Evolutionary conservation across 2,888 invertebrate genomes (phyloP), one percentile per base, ranked within the genome.

Genomic region (Drosophila neonasuta): DNA sequence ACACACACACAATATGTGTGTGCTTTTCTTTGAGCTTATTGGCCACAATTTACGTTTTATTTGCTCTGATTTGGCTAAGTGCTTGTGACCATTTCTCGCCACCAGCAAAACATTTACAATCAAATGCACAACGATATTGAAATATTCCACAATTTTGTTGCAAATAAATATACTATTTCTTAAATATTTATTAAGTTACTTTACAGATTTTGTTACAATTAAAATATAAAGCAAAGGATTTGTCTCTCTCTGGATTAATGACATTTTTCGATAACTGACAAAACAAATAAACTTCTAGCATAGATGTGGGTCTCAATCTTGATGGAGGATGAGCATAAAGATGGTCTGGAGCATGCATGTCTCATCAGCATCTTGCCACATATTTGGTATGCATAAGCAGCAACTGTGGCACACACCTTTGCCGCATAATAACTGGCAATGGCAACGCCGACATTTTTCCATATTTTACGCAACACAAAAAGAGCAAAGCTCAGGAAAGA

Each of bases 371-470:
- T 8, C 6, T 5, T 63, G 68, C 64, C 68, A 69, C 76, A 74
- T 63, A 74, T 81, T 81, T 81, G 81, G 81, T 86, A 86, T 81
- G 86, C 80, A 81, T 81, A 84, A 84, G 85, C 68, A 80, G 86
- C 57, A 57, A 71, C 62, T 67, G 65, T 72, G 70, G 73, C 71
- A 79, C 73, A 82, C 86, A 24, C 24, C 24, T 83, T 83, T 67
- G 56, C 61, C 60, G 54, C 71, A 80, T 64, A 80, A 71, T 77
- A 74, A 56, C 62, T 63, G 57, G 59, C 69, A 17, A 52, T 63
- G 57, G 59, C 69, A 30, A 52, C 50, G 51, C 51, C 55, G 75
- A 85, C 55, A 79, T 77, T 82, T 81, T 87, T 77, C 72, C 87
- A 85, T 87, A 87, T 85, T 83, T 87, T 75, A 79, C 77, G 66